Percentiles rank a stretch among this genome's conserved stretches.
Conservation (phyloP, 2,797 vertebrate genomes). For the Moxostoma hubbsi region DNA sequence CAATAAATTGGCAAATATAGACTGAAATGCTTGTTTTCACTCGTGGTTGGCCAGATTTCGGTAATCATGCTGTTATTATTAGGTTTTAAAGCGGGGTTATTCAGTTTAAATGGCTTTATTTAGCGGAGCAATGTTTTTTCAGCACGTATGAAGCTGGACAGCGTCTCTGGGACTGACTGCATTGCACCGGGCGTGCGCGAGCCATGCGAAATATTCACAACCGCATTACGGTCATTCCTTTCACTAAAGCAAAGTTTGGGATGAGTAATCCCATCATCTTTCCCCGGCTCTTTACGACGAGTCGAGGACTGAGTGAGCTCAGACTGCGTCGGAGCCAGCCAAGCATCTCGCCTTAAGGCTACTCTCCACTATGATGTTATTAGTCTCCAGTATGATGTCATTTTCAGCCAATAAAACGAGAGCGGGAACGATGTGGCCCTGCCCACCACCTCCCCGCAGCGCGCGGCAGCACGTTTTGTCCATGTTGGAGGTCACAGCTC, state of each 20-base stretch:
- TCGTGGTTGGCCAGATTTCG: neutral
- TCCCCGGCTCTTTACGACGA: slow-evolving; percentile 23
- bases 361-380: slow-evolving; percentile 49
- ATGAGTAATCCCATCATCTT: slow-evolving; percentile 28
- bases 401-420: slow-evolving; percentile 76
- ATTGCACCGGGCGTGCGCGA: slow-evolving; percentile 24
- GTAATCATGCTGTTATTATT: neutral
- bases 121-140: slow-evolving; percentile 55
- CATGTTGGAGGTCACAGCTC: slow-evolving; percentile 37
- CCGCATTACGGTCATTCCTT: slow-evolving; percentile 6
- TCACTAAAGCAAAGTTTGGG: slow-evolving; percentile 19
- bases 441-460: slow-evolving; percentile 55
- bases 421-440: slow-evolving; percentile 46
- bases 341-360: slow-evolving; percentile 54
- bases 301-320: slow-evolving; percentile 39
- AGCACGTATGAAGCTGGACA: slow-evolving; percentile 63
- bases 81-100: neutral
- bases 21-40: neutral
- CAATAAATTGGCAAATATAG: too few species aligned
- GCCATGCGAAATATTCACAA: neutral
- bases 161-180: slow-evolving; percentile 51
- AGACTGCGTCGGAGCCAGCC: slow-evolving; percentile 28
- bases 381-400: slow-evolving; percentile 77
- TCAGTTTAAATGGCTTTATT: slow-evolving; percentile 22
- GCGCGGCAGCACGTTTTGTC: slow-evolving; percentile 29